Evolutionary conservation across 2,888 invertebrate genomes (phyloP), one percentile per base, ranked within the genome.

Genomic region (Orgyia antiqua): DNA sequence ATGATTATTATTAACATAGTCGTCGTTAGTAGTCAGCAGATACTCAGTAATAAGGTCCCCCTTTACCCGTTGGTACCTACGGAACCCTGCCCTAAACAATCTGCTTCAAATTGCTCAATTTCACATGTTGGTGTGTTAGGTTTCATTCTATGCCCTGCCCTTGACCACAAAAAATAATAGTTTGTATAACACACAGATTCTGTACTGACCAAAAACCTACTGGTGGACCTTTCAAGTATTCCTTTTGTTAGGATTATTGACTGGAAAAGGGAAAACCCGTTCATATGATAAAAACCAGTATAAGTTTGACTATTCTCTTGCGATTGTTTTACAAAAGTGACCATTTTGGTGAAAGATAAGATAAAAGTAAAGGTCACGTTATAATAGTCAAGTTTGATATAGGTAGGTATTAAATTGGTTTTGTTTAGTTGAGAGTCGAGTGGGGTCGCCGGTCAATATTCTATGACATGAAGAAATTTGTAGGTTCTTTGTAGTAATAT

Each of bases 181-280:
- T n/a, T n/a, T n/a, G n/a, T 42, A 36, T 24, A 24, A 31, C 42
- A 17, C 37, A 62, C 59, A 61, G 50, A 60, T 60, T 57, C 44
- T 50, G 45, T 45, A 39, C 45, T 49, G 36, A 26, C 38, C 37
- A 38, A 47, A 44, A 51, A 42, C 50, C 48, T 47, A 54, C 46
- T 36, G 45, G 47, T 32, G 37, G 42, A 57, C 53, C 54, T 47
- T 58, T 60, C 53, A 46, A 58, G 55, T 58, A 63, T 63, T 61
- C 59, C 60, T 59, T 67, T 73, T 70, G 67, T 69, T 55, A 46
- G 43, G 56, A 68, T 64, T 69, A 68, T 69, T 64, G 66, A 66
- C 66, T 60, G 60, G 55, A 58, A 63, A 65, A 60, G 57, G 56
- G 57, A 58, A 66, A 63, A 59, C 59, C 54, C 52, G 44, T 47